Evolutionary conservation across 2,113 vertebrate genomes (phyloP), one percentile per base, ranked within the genome.

Genomic region (Serinus canaria): DNA sequence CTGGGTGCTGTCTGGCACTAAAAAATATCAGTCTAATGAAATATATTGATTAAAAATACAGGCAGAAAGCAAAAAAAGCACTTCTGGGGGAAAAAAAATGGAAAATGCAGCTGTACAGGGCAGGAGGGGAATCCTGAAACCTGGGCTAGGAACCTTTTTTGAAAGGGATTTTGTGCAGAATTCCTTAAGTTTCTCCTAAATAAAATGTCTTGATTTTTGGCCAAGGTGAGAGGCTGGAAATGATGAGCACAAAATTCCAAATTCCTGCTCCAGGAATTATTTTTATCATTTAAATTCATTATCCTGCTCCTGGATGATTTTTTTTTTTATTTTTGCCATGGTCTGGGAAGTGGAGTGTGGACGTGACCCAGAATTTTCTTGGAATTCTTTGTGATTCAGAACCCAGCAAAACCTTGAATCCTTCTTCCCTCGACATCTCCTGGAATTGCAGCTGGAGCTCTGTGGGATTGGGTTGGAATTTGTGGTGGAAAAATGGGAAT

Each of bases 381-480:
- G 31, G 35, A 52, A 58, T 58, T 49, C 2, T 16, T 74, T 7
- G 52, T 19, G 17, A 11, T 58, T 37, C 37, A 16, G 49, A 15
- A 11, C 41, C 39, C 3, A 2, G 59, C 24, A 63, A 44, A 87
- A 10, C 8, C 43, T 3, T 1, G 3, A 35, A 31, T 60, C 30
- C 23, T 56, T 52, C 23, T 55, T 52, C 37, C 3, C 70, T 66
- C 3, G 2, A 0, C 9, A 5, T 2, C 63, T 52, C 9, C 0
- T 8, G 68, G 47, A 56, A 19, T 12, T 14, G 27, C 41, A n/a
- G 56, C 70, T 6, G 22, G 30, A 5, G 1, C 3, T 55, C 21
- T 7, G 37, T 33, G 37, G 10, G 14, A 4, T 63, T 12, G 33
- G 50, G 19, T 31, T 62, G 56, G 80, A n/a, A 79, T 90, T 85